Evolutionary conservation across 1,140 invertebrate species (phyloP), one percentile per base, ranked within the genome.

Genomic region (Asbolus verrucosus): DNA sequence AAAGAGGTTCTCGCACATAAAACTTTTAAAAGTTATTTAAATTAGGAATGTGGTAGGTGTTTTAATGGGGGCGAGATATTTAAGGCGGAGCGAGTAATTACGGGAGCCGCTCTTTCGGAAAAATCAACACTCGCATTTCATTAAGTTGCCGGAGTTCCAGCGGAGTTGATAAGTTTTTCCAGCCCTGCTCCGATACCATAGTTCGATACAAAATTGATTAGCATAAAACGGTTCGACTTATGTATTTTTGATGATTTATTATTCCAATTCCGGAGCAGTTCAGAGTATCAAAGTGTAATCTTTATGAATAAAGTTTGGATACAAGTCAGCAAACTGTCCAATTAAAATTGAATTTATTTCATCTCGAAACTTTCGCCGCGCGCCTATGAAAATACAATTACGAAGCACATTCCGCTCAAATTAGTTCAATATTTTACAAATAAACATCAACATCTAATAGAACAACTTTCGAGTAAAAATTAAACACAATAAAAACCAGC

Each of bases 261-360:
- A 24, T 46, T 66, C 63, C 39, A 66, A 68, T 41, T 59, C 39
- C 39, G 54, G 18, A n/a, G 15, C 43, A 30, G 43, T 70, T 70
- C 31, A 65, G 59, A 43, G 43, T 59, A 69, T 69, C 67, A 69
- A 69, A 70, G 61, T 65, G 68, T 62, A 65, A 70, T 70, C 68
- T 70, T 70, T 70, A 70, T 70, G 68, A 70, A 66, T 66, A 66
- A 66, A 66, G 59, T 67, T 72, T 39, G 63, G 50, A 72, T 63
- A 65, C 70, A 65, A 62, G 60, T 71, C 65, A 71, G 50, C 50
- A 71, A 65, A 67, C 66, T 72, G 70, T 72, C 70, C 70, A 72
- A 72, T 72, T 72, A 72, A 72, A 65, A 63, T 67, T 62, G 65
- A 72, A 72, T 72, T 72, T 72, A 72, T 72, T 63, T 59, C 46